Conservation (phyloP, 2,113 vertebrate genomes). For the Alectura lathami region DNA sequence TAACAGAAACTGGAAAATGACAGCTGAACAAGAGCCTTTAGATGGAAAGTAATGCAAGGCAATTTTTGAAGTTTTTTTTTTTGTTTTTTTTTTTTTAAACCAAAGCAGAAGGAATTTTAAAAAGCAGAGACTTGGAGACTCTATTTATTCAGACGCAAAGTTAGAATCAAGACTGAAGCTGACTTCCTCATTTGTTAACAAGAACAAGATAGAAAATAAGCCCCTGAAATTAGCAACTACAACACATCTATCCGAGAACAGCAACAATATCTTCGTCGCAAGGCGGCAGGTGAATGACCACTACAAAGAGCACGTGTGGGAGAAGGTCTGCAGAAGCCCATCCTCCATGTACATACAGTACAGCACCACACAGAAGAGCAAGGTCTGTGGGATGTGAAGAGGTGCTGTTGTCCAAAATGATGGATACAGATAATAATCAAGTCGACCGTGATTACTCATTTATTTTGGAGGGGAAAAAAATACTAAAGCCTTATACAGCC, state of each 20-base stretch:
- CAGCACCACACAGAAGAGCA: background rate
- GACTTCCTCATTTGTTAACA: background rate
- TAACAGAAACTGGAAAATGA: background rate
- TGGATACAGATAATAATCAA: background rate
- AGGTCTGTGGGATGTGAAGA: background rate
- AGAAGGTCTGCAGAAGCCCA: background rate
- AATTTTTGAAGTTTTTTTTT: background rate
- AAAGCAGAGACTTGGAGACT: background rate
- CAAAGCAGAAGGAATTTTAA: background rate
- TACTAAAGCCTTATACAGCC: background rate
- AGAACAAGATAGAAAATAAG: background rate
- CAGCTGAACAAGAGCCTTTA: background rate
- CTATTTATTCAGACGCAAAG: background rate
- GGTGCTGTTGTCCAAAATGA: background rate
- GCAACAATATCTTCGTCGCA: background rate
- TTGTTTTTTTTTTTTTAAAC: background rate
- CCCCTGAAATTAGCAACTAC: background rate
- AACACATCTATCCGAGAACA: background rate
- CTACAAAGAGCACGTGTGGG: background rate
- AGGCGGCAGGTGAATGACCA: rapidly evolving
- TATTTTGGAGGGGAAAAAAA: background rate
- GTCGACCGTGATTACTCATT: background rate
- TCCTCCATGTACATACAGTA: background rate
- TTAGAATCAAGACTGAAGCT: background rate
- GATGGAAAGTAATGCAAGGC: background rate